phyloP scores from a whole-genome alignment of 2,888 invertebrate genomes.

The Eulithis prunata region DNA sequence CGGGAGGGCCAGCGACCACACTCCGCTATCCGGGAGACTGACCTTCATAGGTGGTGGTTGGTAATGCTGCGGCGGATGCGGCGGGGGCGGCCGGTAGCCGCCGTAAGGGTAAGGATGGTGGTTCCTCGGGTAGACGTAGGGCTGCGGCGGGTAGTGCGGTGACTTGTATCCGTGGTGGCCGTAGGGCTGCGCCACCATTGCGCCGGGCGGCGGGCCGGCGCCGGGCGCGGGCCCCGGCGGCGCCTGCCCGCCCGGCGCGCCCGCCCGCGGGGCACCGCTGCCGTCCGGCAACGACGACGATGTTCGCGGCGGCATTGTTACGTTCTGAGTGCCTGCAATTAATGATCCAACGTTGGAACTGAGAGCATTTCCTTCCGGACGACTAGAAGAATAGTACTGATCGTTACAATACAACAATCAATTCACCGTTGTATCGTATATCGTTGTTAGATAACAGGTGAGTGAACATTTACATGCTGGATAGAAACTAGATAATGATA shows the following conservation, averaged over 20 bases:
- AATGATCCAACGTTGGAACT: slow-evolving; percentile 4
- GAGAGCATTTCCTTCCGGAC: neutral
- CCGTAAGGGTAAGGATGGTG: slow-evolving; percentile 81
- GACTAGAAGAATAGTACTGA: neutral
- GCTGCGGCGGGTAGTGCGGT: slow-evolving; percentile 79
- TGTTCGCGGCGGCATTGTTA: slow-evolving; percentile 98
- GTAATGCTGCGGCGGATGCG: slow-evolving; percentile 76
- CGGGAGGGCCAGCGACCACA: too few species aligned
- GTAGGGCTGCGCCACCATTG: slow-evolving; percentile 75
- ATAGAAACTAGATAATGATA: slow-evolving; percentile 20
- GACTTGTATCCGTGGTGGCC: slow-evolving; percentile 74
- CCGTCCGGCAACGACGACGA: slow-evolving; percentile 90
- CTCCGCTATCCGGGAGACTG: slow-evolving; percentile 12
- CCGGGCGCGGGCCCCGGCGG: slow-evolving; percentile 56
- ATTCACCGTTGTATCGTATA: neutral
- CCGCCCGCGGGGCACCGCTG: slow-evolving; percentile 71
- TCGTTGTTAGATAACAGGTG: slow-evolving; percentile 10
- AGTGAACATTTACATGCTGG: slow-evolving; percentile 12
- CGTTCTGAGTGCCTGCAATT: slow-evolving; percentile 92
- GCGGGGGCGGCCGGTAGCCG: slow-evolving; percentile 73
- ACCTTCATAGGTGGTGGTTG: slow-evolving; percentile 71
- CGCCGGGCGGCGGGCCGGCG: slow-evolving; percentile 70
- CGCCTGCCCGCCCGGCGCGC: slow-evolving; percentile 57
- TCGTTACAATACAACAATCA: neutral
- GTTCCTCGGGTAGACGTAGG: slow-evolving; percentile 76